Evolutionary conservation across 2,888 invertebrate genomes (phyloP).

Genomic region (Panzeria rudis): DNA sequence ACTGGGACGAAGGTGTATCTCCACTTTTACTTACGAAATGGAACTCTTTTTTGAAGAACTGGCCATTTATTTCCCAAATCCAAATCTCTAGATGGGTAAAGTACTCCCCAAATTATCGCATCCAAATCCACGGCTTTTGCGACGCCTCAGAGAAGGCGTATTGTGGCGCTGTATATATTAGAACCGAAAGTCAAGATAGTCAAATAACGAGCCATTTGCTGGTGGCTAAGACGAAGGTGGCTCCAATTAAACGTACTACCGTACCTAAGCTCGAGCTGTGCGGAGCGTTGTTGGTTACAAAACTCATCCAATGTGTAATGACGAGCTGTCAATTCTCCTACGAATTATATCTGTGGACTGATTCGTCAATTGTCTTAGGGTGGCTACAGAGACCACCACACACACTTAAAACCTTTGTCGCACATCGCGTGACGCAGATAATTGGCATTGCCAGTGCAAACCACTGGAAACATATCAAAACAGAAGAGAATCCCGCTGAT

Average conservation of each 20-base stretch:
- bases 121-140: neutral
- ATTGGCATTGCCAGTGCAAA: neutral
- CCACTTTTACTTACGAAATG: neutral
- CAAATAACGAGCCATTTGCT: neutral
- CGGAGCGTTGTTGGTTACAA: conserved; percentile 20
- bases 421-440: conserved; percentile 27
- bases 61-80: neutral
- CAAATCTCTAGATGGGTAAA: conserved; percentile 45
- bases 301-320: neutral
- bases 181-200: neutral
- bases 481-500: conserved; percentile 42
- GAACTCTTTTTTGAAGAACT: conserved; percentile 2
- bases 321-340: neutral
- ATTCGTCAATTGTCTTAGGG: conserved; percentile 25
- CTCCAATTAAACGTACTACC: conserved; percentile 20
- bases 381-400: conserved; percentile 46
- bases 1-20: conserved; percentile 23
- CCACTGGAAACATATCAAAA: conserved; percentile 35
- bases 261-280: conserved; percentile 41
- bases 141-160: conserved; percentile 20
- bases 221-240: conserved; percentile 13
- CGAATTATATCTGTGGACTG: conserved; percentile 26
- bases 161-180: conserved; percentile 11
- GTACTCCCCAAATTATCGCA: neutral
- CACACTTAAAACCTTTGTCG: conserved; percentile 26